Evolutionary conservation across 2,888 invertebrate species (phyloP).

Genomic region (Chloroclystis v-ata): DNA sequence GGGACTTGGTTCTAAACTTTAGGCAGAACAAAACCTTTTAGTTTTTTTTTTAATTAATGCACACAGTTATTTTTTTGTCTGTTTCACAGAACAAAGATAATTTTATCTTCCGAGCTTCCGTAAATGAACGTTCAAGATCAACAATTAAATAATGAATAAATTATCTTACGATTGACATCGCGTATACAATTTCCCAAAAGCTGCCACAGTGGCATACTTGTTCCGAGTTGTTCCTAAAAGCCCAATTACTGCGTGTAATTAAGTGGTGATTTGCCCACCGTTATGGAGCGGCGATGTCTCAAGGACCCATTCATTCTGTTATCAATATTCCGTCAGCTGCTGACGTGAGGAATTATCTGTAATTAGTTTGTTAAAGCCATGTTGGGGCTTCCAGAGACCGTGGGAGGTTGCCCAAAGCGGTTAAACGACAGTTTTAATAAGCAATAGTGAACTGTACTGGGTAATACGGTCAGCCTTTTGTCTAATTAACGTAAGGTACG

Average conservation of each 20-base stretch:
- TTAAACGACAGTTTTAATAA: constrained; percentile 5
- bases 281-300: constrained; percentile 4
- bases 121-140: too few relatives aligned
- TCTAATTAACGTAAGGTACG: too few relatives aligned
- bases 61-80: too few relatives aligned
- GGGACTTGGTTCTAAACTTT: too few relatives aligned
- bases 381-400: neutral
- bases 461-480: too few relatives aligned
- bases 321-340: constrained; percentile 10
- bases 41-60: too few relatives aligned
- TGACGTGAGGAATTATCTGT: constrained; percentile 14
- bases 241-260: neutral
- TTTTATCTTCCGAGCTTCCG: too few relatives aligned
- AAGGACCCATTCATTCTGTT: constrained; percentile 9
- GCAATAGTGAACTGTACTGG: neutral
- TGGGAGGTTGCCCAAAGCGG: constrained; percentile 3
- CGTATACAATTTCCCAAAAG: neutral
- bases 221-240: neutral
- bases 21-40: too few relatives aligned
- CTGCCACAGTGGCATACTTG: neutral
- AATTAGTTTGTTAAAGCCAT: constrained; percentile 8
- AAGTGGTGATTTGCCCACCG: constrained; percentile 5
- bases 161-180: neutral
- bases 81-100: too few relatives aligned
- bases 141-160: neutral